Percentiles rank a stretch among this genome's conserved stretches.
phyloP scores from a whole-genome alignment of 2,797 vertebrate genomes.

The Labeo calbasu region DNA sequence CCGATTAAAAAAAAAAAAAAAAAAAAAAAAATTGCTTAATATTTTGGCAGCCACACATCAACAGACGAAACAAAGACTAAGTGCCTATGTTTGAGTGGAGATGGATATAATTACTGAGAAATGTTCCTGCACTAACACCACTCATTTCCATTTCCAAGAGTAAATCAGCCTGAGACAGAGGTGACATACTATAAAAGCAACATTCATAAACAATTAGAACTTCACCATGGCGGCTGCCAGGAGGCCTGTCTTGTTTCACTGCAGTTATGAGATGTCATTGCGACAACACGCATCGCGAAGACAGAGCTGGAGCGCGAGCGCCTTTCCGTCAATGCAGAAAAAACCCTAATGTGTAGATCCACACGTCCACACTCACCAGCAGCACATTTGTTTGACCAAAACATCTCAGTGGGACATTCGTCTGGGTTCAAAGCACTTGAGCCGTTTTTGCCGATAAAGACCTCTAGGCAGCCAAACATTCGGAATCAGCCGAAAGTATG shows the following conservation, averaged over 20 bases:
- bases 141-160: constrained; percentile 16
- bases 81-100: constrained; percentile 7
- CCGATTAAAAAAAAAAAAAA: neutral
- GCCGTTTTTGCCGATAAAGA: constrained; percentile 34
- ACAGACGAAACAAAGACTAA: neutral
- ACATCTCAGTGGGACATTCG: constrained; percentile 27
- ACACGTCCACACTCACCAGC: constrained; percentile 7
- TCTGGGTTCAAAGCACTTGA: constrained; percentile 15
- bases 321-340: neutral
- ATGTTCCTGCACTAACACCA: constrained; percentile 33
- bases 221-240: neutral
- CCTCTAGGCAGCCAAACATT: constrained; percentile 42
- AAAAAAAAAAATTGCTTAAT: neutral
- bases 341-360: neutral
- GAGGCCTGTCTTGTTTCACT: constrained; percentile 17
- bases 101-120: constrained; percentile 45
- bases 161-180: constrained; percentile 21
- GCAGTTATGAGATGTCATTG: constrained; percentile 21
- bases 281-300: neutral
- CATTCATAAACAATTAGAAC: constrained; percentile 29
- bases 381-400: constrained; percentile 17
- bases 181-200: constrained; percentile 29
- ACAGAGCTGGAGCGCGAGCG: neutral
- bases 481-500: constrained; percentile 27
- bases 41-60: constrained; percentile 29